phyloP scores from a whole-genome alignment of 2,888 invertebrate genomes.

The Chrysomela aeneicollis region DNA sequence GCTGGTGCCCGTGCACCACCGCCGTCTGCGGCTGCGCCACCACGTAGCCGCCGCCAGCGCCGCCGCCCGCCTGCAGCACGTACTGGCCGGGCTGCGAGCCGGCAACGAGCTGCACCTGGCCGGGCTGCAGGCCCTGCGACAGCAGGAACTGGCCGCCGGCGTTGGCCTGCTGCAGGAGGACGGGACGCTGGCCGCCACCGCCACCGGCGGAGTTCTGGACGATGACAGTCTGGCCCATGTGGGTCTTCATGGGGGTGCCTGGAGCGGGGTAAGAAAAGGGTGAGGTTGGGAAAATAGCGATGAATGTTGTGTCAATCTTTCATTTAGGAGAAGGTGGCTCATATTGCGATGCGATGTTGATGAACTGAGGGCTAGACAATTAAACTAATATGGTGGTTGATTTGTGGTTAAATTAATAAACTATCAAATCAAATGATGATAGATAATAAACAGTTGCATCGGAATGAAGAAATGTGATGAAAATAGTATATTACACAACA shows the following conservation, averaged over 20 bases:
- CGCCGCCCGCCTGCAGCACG: slow-evolving; percentile 60
- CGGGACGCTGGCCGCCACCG: slow-evolving; percentile 45
- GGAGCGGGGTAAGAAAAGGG: background rate
- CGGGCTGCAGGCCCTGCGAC: slow-evolving; percentile 57
- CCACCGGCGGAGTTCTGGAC: slow-evolving; percentile 57
- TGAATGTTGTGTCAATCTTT: background rate
- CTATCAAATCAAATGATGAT: too few species aligned
- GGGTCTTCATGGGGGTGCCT: slow-evolving; percentile 57
- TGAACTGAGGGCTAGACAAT: too few species aligned
- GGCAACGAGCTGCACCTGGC: slow-evolving; percentile 62
- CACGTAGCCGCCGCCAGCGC: slow-evolving; percentile 66
- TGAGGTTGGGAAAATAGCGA: background rate
- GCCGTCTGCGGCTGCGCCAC: slow-evolving; percentile 72
- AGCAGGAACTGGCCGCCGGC: slow-evolving; percentile 56
- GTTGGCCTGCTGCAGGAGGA: slow-evolving; percentile 56
- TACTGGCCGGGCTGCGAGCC: slow-evolving; percentile 62
- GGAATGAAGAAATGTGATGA: too few species aligned
- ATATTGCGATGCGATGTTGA: too few species aligned
- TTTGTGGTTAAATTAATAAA: too few species aligned
- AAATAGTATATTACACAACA: too few species aligned
- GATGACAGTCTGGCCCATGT: slow-evolving; percentile 58
- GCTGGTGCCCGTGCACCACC: slow-evolving; percentile 68
- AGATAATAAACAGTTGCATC: too few species aligned
- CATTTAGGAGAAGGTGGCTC: too few species aligned
- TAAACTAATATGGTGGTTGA: too few species aligned